Base-by-base conservation (phyloP, 1,140 invertebrate genomes). In the Acromyrmex charruanus region DNA sequence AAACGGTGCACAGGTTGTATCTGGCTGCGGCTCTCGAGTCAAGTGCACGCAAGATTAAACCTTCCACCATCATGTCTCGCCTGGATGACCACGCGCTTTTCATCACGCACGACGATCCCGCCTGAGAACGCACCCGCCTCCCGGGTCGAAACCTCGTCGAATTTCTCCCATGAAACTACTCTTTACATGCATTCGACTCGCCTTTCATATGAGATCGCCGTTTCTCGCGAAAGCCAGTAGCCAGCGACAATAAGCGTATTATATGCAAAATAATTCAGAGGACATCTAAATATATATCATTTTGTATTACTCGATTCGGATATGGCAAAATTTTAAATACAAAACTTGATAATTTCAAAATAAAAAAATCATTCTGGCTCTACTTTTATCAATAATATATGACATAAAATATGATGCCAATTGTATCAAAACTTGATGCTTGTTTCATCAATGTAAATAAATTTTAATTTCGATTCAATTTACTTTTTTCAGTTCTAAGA, bases 1-100 rank as follows among this genome's bases (percentile, higher is more conserved):
- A 93, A 94, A 92, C 91, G 71, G 85, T 25, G 92, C 91, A 92
- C 94, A 94, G 94, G 94, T 94, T 94, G 92, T 81, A 74, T 66
- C 44, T 82, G 65, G 80, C 61, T 72, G 51, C 39, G 85, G 80
- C 89, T 87, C 92, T 93, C 84, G 89, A 92, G 90, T 94, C 93
- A 94, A 93, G 93, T 93, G 93, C 86, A 87, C 55, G 81, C 68
- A 77, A 90, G 77, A 93, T 92, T 92, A 90, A 92, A 90, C 79
- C 85, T 86, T 68, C 79, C 72, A 44, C 61, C 65, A 14, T 63
- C 14, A 39, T 58, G 55, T 89, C 61, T 85, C 68, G 80, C 77
- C 53, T 86, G 25, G 77, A 51, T 65, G 80, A 68, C 9, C 79
- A 16, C 58, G 65, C 21, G 53, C 55, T 63, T 55, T 79, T 84